Evolutionary conservation across 1,140 invertebrate genomes (phyloP), one percentile per base, ranked within the genome.

Genomic region (Drosophila ercepeae): DNA sequence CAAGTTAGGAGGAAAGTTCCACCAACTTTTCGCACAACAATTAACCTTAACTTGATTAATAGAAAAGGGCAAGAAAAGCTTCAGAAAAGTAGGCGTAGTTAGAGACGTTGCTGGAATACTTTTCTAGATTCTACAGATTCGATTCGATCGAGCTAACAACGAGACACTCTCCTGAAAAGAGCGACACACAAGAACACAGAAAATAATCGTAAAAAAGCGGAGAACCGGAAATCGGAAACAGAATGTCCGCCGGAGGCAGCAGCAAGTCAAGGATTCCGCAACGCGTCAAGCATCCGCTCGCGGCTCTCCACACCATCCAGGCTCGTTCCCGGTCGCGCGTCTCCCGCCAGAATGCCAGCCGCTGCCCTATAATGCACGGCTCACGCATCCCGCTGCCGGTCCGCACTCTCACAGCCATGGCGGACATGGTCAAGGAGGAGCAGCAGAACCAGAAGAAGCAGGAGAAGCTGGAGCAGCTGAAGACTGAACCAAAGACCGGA

Each of bases 11-110:
- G 9, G 21, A 25, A 65, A 65, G 32, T 67, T 65, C 32, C 14
- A 13, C 11, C 4, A 50, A 49, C 21, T 60, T 51, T 29, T 29
- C 21, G 13, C 5, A 2, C 19, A 19, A 23, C 63, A 67, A 67
- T 67, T 67, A 67, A 67, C 60, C 45, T 42, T 25, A 67, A 67
- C 63, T 67, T 65, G 23, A 36, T 49, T 67, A 44, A 52, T 51
- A 34, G 50, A 29, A 46, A 21, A n/a, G n/a, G n/a, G n/a, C n/a
- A n/a, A n/a, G n/a, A n/a, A n/a, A n/a, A n/a, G n/a, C n/a, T n/a
- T n/a, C n/a, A n/a, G n/a, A n/a, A n/a, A n/a, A n/a, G n/a, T n/a
- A n/a, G n/a, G n/a, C n/a, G n/a, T n/a, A n/a, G n/a, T n/a, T n/a
- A n/a, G n/a, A n/a, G n/a, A n/a, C n/a, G n/a, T n/a, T n/a, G n/a